Conservation (phyloP, 1,140 invertebrate species). For the Drosophila bocki region DNA sequence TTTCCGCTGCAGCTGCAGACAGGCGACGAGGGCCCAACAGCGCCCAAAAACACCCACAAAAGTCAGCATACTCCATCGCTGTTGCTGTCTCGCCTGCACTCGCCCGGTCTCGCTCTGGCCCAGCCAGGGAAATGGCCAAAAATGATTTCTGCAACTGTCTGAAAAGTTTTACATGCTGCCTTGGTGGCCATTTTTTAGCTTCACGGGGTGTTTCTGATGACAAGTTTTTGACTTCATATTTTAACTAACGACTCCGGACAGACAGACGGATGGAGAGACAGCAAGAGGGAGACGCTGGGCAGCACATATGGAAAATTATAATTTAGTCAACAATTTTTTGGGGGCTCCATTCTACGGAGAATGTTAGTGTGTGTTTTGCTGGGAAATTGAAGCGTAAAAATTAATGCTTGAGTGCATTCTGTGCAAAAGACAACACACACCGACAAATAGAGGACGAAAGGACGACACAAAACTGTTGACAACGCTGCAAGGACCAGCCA, state of each 20-base stretch:
- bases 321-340: slow-evolving; percentile 70
- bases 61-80: slow-evolving; percentile 3
- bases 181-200: slow-evolving; percentile 65
- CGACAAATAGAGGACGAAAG: slow-evolving; percentile 16
- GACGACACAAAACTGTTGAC: slow-evolving; percentile 45
- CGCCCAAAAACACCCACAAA: slow-evolving; percentile 22
- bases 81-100: slow-evolving; percentile 5
- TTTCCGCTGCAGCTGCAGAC: slow-evolving; percentile 76
- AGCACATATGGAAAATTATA: slow-evolving; percentile 75
- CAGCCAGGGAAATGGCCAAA: slow-evolving; percentile 48
- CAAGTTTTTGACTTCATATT: slow-evolving; percentile 72
- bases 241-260: slow-evolving; percentile 75
- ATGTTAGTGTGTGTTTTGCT: slow-evolving; percentile 56
- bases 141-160: slow-evolving; percentile 81
- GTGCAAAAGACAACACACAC: slow-evolving; percentile 74
- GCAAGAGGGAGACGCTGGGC: not conserved
- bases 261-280: slow-evolving; percentile 10
- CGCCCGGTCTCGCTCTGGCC: slow-evolving; percentile 10
- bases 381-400: slow-evolving; percentile 80
- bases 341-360: not conserved
- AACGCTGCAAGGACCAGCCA: slow-evolving; percentile 51
- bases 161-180: slow-evolving; percentile 73
- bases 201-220: slow-evolving; percentile 57
- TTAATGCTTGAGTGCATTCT: slow-evolving; percentile 75
- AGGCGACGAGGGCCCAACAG: slow-evolving; percentile 3